Conservation (phyloP, 2,113 vertebrate species). For the Sylvietta virens region DNA sequence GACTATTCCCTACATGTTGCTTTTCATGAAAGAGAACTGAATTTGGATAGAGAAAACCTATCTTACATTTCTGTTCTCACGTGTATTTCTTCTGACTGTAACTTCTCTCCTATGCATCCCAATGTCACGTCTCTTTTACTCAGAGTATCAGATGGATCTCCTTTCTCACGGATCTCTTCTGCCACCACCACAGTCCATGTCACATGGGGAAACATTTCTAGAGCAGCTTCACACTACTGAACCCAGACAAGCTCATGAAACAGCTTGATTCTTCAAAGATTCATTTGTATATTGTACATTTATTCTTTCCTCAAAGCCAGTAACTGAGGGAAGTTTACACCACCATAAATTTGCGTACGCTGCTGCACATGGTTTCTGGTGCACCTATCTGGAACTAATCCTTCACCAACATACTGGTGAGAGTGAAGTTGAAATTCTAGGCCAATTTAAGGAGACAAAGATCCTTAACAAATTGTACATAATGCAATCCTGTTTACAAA, state of each 20-base stretch:
- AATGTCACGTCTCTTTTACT: neutral
- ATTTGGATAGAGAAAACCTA: neutral
- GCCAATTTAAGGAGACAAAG: neutral
- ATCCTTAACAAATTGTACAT: neutral
- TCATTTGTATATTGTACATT: rapidly evolving
- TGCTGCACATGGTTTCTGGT: rapidly evolving
- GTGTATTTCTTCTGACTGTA: neutral
- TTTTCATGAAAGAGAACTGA: neutral
- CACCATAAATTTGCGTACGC: neutral
- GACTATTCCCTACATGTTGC: neutral
- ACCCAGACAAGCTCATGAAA: neutral
- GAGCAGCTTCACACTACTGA: neutral
- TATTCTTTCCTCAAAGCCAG: neutral
- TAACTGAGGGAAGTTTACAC: neutral
- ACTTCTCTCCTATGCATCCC: neutral
- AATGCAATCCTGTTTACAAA: neutral
- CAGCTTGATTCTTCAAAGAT: neutral
- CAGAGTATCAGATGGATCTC: neutral
- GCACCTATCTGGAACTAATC: neutral
- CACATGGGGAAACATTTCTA: neutral
- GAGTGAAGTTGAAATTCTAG: neutral
- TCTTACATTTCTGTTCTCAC: neutral
- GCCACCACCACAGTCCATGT: neutral
- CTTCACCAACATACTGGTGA: neutral
- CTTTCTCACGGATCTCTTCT: neutral